phyloP scores from a whole-genome alignment of 1,140 invertebrate species.

The Drosophila trapezifrons region DNA sequence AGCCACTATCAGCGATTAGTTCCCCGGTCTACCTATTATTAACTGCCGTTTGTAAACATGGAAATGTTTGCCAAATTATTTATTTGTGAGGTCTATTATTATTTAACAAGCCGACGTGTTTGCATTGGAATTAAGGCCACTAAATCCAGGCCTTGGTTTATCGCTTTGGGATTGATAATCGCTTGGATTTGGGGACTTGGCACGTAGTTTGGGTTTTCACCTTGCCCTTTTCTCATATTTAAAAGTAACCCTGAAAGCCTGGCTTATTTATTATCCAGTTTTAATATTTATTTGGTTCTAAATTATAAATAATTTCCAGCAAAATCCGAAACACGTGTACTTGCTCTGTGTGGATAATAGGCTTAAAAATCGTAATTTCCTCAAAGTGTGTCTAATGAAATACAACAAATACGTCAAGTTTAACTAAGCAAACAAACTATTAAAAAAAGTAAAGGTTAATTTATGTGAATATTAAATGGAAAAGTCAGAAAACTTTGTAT shows the following conservation, averaged over 20 bases:
- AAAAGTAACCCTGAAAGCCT: no score
- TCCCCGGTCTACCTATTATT: not conserved
- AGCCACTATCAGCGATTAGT: constrained; percentile 20
- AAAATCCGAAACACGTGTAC: not conserved
- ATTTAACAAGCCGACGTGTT: constrained; percentile 1
- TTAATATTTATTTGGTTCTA: not conserved
- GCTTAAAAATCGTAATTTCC: no score
- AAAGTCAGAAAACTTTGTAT: not conserved
- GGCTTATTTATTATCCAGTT: not conserved
- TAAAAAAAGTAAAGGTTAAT: not conserved
- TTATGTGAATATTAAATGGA: not conserved
- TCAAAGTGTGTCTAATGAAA: constrained; percentile 1
- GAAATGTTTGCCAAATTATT: constrained; percentile 14
- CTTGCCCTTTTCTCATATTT: constrained; percentile 3
- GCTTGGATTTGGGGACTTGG: not conserved
- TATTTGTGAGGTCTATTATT: constrained; percentile 21
- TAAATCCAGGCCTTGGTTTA: not conserved
- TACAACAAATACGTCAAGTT: not conserved
- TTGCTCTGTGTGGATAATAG: not conserved
- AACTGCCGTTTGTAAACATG: constrained; percentile 26
- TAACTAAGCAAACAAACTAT: not conserved
- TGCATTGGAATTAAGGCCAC: constrained; percentile 15
- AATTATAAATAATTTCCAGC: no score
- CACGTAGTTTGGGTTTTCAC: not conserved
- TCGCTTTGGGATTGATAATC: constrained; percentile 3